Evolutionary conservation across 2,113 vertebrate genomes (phyloP).

Genomic region (Thalassoma bifasciatum): DNA sequence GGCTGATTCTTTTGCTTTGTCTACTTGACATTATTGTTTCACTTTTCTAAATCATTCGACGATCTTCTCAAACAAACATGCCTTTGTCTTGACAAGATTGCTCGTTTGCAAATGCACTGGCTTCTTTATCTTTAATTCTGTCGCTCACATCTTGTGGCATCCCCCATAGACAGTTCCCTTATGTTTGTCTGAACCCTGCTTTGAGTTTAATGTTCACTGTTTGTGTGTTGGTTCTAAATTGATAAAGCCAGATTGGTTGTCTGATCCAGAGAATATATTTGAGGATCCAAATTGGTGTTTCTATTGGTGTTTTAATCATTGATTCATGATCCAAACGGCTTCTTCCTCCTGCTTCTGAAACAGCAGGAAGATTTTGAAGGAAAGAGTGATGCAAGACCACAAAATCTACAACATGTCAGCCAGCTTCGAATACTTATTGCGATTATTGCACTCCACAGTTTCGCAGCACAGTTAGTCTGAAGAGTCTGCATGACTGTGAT

Average conservation of each 20-base stretch:
- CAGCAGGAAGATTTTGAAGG: constrained; percentile 2
- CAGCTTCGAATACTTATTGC: constrained; percentile 3
- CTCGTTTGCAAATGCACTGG: background rate
- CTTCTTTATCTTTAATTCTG: background rate
- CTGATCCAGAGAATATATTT: background rate
- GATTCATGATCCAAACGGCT: background rate
- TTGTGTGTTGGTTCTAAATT: constrained; percentile 1
- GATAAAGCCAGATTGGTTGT: background rate
- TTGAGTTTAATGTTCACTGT: background rate
- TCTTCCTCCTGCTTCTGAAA: background rate
- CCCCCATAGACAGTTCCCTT: background rate
- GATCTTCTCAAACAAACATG: background rate
- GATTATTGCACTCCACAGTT: background rate
- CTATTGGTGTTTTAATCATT: background rate
- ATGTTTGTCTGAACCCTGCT: background rate
- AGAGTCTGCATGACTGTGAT: background rate
- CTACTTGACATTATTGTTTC: background rate
- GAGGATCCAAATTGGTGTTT: background rate
- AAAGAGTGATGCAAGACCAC: constrained; percentile 2
- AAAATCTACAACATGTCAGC: background rate
- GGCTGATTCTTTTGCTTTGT: constrained; percentile 25
- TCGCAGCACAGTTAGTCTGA: background rate
- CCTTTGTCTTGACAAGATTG: background rate
- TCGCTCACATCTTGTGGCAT: constrained; percentile 11
- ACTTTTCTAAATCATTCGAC: background rate